Evolutionary conservation across 2,888 invertebrate genomes (phyloP), one percentile per base, ranked within the genome.

Genomic region (Tachina grossa): DNA sequence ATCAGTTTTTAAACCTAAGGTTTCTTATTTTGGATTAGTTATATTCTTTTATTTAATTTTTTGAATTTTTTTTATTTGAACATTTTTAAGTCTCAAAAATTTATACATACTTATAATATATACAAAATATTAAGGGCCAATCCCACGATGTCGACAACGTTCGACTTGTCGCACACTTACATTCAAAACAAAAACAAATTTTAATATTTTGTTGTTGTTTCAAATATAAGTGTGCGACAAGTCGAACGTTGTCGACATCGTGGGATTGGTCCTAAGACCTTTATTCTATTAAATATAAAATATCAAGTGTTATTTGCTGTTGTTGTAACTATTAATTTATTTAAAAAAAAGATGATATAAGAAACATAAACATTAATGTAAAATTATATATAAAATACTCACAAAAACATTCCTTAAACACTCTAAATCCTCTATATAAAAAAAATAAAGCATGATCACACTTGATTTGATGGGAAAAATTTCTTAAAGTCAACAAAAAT

Each of bases 271-370:
- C n/a, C n/a, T n/a, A n/a, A n/a, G n/a, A n/a, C 9, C 16, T 39
- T 19, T 61, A 19, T 68, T 59, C 16, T 55, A 47, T 22, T 19
- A 51, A 43, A 45, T 22, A 39, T 51, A 22, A 49, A 61, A 74
- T 47, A 57, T 49, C 69, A 85, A 69, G 51, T 78, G 82, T 85
- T 85, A 82, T 69, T 79, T 82, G 82, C 82, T 85, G 78, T 82
- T 85, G 74, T 85, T 82, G 82, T 85, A 85, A 85, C 57, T 78
- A 69, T 78, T 55, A 81, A 85, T 63, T 66, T 78, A 85, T 71
- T 69, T 39, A 6, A 49, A 31, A 53, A 31, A 39, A 19, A 19
- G 47, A 53, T 39, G 14, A 39, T 55, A 51, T 51, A 39, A 74
- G 51, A 65, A 66, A 49, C 65, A 61, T 47, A 69, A 76, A 77